Conservation (phyloP, 2,888 invertebrate species). For the Napeogenes sylphis region DNA sequence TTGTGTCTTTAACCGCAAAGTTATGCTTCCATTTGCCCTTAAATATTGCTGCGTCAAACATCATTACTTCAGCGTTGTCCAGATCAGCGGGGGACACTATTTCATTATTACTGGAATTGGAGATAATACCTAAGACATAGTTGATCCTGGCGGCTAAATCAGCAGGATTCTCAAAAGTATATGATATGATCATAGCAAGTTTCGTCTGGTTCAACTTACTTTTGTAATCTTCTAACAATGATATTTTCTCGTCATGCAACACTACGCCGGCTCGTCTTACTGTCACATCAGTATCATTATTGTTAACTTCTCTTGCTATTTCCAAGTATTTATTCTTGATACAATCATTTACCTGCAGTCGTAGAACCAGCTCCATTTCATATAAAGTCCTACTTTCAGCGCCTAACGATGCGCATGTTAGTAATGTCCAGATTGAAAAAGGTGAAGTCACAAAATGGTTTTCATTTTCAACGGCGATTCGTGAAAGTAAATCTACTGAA, state of each 20-base stretch:
- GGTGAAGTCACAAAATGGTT: constrained; percentile 60
- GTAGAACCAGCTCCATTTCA: constrained; percentile 49
- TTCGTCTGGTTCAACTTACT: constrained; percentile 37
- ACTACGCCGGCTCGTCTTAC: constrained; percentile 52
- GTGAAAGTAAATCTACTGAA: constrained; percentile 34
- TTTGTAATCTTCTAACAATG: constrained; percentile 42
- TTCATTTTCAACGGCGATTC: constrained; percentile 50
- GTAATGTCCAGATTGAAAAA: constrained; percentile 57
- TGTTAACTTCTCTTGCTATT: constrained; percentile 40
- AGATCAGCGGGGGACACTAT: constrained; percentile 52
- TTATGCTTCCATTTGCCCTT: constrained; percentile 55
- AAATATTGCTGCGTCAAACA: constrained; percentile 62
- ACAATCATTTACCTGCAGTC: constrained; percentile 48
- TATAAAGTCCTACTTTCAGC: constrained; percentile 47
- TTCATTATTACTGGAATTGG: constrained; percentile 55
- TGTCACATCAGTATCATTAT: constrained; percentile 34
- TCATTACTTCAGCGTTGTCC: constrained; percentile 41
- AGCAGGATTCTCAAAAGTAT: constrained; percentile 44
- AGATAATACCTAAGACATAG: constrained; percentile 47
- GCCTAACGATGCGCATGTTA: constrained; percentile 53
- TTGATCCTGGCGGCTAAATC: constrained; percentile 50
- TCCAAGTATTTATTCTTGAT: constrained; percentile 56
- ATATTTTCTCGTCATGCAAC: constrained; percentile 46
- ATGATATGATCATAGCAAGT: constrained; percentile 41
- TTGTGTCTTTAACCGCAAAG: constrained; percentile 50